Conservation (phyloP, 1,140 invertebrate genomes). For the Andricus grossulariae region DNA sequence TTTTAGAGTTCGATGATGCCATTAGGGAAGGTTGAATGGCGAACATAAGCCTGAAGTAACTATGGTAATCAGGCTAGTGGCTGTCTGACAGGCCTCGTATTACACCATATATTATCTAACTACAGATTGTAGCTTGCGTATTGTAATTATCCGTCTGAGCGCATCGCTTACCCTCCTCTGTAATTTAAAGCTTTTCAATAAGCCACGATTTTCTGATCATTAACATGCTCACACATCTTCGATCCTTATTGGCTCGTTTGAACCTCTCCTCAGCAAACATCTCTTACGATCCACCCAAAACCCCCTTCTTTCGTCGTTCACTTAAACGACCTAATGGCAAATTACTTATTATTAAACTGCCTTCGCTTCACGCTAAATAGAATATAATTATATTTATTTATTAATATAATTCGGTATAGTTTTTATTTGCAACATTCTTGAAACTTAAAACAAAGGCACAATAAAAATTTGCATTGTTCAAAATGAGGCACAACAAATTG, state of each 20-base stretch:
- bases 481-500: too few relatives aligned
- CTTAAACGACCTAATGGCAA: background rate
- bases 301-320: conserved; percentile 1
- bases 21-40: conserved; percentile 58
- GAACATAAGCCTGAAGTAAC: conserved; percentile 47
- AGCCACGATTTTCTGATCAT: conserved; percentile 66
- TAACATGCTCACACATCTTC: conserved; percentile 50
- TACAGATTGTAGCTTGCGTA: conserved; percentile 59
- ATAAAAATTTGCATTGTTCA: too few relatives aligned
- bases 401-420: too few relatives aligned
- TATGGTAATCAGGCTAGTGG: conserved; percentile 58
- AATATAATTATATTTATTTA: too few relatives aligned
- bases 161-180: conserved; percentile 55
- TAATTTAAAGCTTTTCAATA: conserved; percentile 72
- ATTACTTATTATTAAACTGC: conserved; percentile 18
- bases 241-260: conserved; percentile 44
- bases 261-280: conserved; percentile 3
- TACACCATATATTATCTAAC: conserved; percentile 68
- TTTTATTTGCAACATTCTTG: background rate
- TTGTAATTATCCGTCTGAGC: conserved; percentile 68
- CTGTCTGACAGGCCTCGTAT: conserved; percentile 57
- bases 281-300: conserved; percentile 14
- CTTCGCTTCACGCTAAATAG: background rate
- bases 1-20: conserved; percentile 54
- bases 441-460: too few relatives aligned